Evolutionary conservation across 1,140 invertebrate species (phyloP).

Genomic region (Leptinotarsa defecta): DNA sequence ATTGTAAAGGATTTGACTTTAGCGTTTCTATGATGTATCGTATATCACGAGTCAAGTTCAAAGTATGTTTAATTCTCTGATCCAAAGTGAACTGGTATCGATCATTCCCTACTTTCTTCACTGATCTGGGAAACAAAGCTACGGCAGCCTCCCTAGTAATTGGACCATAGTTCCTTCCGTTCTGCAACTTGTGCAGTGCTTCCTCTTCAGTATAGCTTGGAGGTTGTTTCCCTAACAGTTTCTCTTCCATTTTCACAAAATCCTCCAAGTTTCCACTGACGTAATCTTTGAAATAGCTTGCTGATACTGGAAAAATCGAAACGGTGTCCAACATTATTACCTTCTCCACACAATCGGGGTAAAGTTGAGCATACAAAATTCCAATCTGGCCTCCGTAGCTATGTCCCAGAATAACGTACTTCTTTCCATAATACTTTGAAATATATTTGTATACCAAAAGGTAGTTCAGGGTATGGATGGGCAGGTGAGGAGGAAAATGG

Average conservation of each 20-base stretch:
- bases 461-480: conserved; percentile 58
- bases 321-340: conserved; percentile 62
- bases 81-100: conserved; percentile 51
- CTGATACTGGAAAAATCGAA: conserved; percentile 47
- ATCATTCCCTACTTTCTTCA: conserved; percentile 52
- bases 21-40: conserved; percentile 50
- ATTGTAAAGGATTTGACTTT: conserved; percentile 40
- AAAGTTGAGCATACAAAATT: conserved; percentile 56
- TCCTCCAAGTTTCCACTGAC: conserved; percentile 48
- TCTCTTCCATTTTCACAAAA: conserved; percentile 44
- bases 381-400: conserved; percentile 63
- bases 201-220: conserved; percentile 60
- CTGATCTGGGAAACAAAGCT: conserved; percentile 58
- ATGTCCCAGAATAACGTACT: conserved; percentile 60
- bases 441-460: conserved; percentile 60
- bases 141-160: conserved; percentile 56
- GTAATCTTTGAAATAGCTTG: conserved; percentile 46
- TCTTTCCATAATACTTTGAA: conserved; percentile 61
- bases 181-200: conserved; percentile 57
- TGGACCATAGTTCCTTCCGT: conserved; percentile 44
- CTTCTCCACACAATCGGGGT: conserved; percentile 60
- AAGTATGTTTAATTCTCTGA: conserved; percentile 41
- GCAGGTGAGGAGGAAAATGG: conserved; percentile 60
- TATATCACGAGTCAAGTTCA: conserved; percentile 35
- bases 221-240: conserved; percentile 45